phyloP scores from a whole-genome alignment of 2,888 invertebrate genomes.

The Spodoptera picta region DNA sequence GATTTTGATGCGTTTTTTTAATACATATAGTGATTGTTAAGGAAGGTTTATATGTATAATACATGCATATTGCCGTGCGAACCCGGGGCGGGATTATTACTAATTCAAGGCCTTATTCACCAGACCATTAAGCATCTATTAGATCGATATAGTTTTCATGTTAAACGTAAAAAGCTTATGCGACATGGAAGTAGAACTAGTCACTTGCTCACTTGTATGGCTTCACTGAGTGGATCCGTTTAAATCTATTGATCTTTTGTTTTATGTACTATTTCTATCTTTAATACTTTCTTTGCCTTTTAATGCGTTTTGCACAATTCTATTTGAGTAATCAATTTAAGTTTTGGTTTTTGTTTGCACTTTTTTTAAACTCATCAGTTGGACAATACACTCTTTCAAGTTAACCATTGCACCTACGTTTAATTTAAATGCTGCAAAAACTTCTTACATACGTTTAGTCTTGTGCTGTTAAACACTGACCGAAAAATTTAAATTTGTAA shows the following conservation, averaged over 20 bases:
- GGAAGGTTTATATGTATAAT: too few species aligned
- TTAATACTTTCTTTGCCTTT: slow-evolving; percentile 17
- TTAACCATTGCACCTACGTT: neutral
- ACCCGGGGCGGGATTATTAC: too few species aligned
- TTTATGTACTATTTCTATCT: slow-evolving; percentile 21
- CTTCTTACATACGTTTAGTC: slow-evolving; percentile 38
- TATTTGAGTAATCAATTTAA: neutral
- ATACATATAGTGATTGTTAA: too few species aligned
- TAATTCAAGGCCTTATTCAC: too few species aligned
- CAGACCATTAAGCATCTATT: too few species aligned
- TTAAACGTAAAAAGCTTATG: slow-evolving; percentile 41
- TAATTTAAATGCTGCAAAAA: slow-evolving; percentile 29
- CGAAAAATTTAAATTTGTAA: slow-evolving; percentile 15
- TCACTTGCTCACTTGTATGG: slow-evolving; percentile 38
- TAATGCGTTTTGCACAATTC: neutral
- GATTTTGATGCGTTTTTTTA: too few species aligned
- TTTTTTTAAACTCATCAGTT: too few species aligned
- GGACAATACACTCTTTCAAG: too few species aligned
- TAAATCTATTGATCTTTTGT: slow-evolving; percentile 45
- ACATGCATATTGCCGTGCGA: too few species aligned
- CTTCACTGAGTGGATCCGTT: slow-evolving; percentile 53
- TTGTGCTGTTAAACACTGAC: slow-evolving; percentile 46
- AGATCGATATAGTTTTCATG: neutral
- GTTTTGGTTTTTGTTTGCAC: neutral
- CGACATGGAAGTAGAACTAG: slow-evolving; percentile 47